A percentile compares a stretch with the other conserved stretches of the same genome.
These are phyloP conservation scores for Alces alces DNA, from an alignment of 2,113 vertebrate species.

Conservation along the genomic window DNA sequence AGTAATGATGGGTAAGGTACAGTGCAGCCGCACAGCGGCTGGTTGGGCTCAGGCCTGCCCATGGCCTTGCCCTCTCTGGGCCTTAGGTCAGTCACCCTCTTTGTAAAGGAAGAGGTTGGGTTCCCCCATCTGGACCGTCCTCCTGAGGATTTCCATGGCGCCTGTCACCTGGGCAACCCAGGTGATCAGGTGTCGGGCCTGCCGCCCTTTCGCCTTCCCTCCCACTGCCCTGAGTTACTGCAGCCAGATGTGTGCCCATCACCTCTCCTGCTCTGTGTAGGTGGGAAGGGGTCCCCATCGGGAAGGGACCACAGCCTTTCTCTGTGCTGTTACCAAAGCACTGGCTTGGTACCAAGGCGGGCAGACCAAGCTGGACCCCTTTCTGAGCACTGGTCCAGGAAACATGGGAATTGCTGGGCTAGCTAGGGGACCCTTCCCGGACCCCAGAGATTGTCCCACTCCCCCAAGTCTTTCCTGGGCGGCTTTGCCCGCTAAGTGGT, in stretches of 20 bases:
- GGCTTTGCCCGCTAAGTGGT: background rate
- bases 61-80: background rate
- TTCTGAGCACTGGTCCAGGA: background rate
- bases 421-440: background rate
- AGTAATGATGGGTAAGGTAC: background rate
- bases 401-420: background rate
- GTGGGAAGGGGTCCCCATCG: background rate
- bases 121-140: background rate
- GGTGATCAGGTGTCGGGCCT: constrained; percentile 42
- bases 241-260: background rate
- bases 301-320: background rate
- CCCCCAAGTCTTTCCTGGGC: background rate
- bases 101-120: background rate
- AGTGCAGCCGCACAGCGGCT: background rate
- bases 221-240: background rate
- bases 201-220: background rate
- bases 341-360: background rate
- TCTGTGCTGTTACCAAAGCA: background rate
- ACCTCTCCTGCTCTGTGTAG: background rate
- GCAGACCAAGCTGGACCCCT: background rate
- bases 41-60: background rate
- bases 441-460: background rate
- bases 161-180: constrained; percentile 7
- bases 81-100: background rate
- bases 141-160: constrained; percentile 36